Evolutionary conservation across 2,888 invertebrate genomes (phyloP), one percentile per base, ranked within the genome.

Genomic region (Brachyptera risi): DNA sequence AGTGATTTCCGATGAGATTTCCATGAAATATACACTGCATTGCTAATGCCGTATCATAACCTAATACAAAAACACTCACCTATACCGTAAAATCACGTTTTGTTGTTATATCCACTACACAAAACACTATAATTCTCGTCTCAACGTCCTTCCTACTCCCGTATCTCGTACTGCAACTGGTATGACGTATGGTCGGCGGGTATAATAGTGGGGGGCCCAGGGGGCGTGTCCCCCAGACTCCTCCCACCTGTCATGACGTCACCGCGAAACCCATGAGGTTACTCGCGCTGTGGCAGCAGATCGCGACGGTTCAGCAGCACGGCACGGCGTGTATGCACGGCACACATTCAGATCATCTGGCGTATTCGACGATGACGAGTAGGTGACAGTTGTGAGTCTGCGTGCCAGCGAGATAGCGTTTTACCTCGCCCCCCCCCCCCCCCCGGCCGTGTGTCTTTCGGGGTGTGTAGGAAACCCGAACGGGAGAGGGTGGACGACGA

Each of bases 201-300:
- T 23, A 51, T 17, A n/a, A 40, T 59, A 37, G 40, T 26, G 35
- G 42, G 60, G 49, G 60, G 51, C 58, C 27, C 27, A 49, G 63
- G 65, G 59, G 60, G 59, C 24, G 49, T 26, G 37, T 27, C 35
- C 37, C 13, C 21, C 9, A 40, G 42, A 54, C 59, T 23, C 63
- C 65, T 58, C 65, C 65, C 57, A 31, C 60, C 56, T 50, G 58
- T 49, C 61, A 44, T 65, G 65, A 65, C 65, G 65, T 65, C 65
- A 65, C 57, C 38, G 24, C 42, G 40, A 37, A 51, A 38, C 65
- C 63, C 65, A 63, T 65, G 65, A 65, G 65, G 63, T 65, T 65
- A 58, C 64, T 64, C 60, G 58, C 50, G 37, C 56, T 17, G 60
- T 44, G 57, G 60, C 63, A 60, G 38, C 59, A 57, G 54, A 19